These are phyloP conservation scores for Balearica regulorum DNA, from an alignment of 2,797 vertebrate genomes.

Conservation along the genomic window DNA sequence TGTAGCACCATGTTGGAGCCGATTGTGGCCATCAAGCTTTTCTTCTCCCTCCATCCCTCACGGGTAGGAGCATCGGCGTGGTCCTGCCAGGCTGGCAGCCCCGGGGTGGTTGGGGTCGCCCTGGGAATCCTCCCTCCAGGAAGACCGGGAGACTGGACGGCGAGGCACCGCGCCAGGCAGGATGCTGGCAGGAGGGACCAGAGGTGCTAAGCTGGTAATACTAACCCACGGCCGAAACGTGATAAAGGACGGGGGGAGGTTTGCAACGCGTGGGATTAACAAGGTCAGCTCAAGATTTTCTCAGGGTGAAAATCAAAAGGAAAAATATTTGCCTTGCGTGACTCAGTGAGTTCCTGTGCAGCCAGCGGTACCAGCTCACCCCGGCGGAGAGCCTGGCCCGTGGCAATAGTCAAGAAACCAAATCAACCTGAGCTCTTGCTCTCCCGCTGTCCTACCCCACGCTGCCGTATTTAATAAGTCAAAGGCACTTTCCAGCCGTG, in stretches of 20 bases:
- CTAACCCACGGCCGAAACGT: background rate
- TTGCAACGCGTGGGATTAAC: background rate
- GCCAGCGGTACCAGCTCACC: background rate
- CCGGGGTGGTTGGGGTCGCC: background rate
- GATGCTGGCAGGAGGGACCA: slow-evolving; percentile 14
- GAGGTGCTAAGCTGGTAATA: slow-evolving; percentile 4
- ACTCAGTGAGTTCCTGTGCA: slow-evolving; percentile 32
- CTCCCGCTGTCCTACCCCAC: background rate
- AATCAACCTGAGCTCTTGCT: background rate
- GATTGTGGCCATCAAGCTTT: accelerated
- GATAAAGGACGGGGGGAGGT: background rate
- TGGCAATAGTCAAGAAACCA: background rate
- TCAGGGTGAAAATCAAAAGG: slow-evolving; percentile 57
- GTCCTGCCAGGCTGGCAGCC: background rate
- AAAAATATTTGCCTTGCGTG: slow-evolving; percentile 49
- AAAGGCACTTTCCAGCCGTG: background rate
- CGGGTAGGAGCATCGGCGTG: accelerated
- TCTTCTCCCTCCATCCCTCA: background rate
- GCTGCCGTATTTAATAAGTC: accelerated
- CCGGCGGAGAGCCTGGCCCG: accelerated
- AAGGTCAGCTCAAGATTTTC: slow-evolving; percentile 35
- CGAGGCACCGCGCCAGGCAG: background rate
- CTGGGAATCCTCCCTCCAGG: background rate
- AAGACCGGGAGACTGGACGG: accelerated
- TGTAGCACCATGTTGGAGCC: background rate